Evolutionary conservation across 2,888 invertebrate species (phyloP), one percentile per base, ranked within the genome.

Genomic region (Oxycera nigricornis): DNA sequence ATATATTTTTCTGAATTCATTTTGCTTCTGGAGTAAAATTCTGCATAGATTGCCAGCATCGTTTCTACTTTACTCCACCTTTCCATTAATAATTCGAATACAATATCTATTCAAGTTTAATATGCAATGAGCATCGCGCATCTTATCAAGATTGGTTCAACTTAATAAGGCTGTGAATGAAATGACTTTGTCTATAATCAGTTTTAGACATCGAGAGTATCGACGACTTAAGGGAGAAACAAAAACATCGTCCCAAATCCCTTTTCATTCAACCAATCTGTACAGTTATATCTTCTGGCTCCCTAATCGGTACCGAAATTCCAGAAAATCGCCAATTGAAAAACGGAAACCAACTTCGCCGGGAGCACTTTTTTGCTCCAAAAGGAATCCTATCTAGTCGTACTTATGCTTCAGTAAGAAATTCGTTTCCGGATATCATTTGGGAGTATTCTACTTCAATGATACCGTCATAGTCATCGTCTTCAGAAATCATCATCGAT

Each of bases 401-500:
- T 35, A 11, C 35, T 11, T n/a, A 7, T 17, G 11, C 17, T 2
- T 11, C 11, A 2, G 6, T 3, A 14, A 17, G 24, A 55, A n/a
- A n/a, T 55, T 22, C 24, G 55, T 55, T 55, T 41, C 65, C 20
- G 14, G 65, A 41, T 41, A 65, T 41, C 41, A 39, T 41, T 65
- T 65, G 20, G 41, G 39, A 39, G 26, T 9, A 39, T 35, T 62
- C 65, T 9, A 20, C 65, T 35, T 62, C 31, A 9, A 41, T 39
- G 30, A 30, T 30, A 11, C 24, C n/a, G 20, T 31, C 20, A 35
- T 62, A 65, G 65, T 22, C 65, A 41, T 22, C 24, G 41, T 65
- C 65, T 39, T 35, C 41, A 14, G 41, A 65, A 46, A 70, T 70
- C 70, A 31, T 52, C 70, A 70, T 70, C 70, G 70, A 70, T 70